These are phyloP conservation scores for Mantis religiosa DNA, from an alignment of 2,888 invertebrate species.

Conservation along the genomic window DNA sequence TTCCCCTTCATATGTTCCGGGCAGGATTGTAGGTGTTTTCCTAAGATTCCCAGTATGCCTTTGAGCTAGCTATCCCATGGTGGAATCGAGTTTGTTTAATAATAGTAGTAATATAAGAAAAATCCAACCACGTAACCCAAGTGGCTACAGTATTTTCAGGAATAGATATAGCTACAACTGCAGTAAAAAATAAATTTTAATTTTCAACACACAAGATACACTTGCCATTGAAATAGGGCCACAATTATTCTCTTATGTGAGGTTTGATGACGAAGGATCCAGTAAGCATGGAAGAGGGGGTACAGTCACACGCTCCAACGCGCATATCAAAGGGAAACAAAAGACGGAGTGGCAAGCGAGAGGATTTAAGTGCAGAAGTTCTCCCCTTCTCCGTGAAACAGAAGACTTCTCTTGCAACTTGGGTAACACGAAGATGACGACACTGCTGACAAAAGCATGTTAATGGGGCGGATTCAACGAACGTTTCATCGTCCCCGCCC, in stretches of 20 bases:
- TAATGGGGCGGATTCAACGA: conserved; percentile 17
- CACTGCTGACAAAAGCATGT: conserved; percentile 15
- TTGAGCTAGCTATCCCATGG: no score
- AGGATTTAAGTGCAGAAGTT: neutral
- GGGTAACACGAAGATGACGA: neutral
- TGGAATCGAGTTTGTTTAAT: no score
- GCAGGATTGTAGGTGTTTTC: no score
- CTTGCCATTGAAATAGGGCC: neutral
- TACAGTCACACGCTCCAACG: conserved; percentile 6
- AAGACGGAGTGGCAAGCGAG: neutral
- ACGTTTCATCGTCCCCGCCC: neutral
- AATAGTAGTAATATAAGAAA: no score
- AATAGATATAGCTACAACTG: neutral
- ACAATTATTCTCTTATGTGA: neutral
- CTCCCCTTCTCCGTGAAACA: neutral
- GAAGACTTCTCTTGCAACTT: neutral
- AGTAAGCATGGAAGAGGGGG: neutral
- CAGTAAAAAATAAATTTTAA: neutral
- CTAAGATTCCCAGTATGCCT: no score
- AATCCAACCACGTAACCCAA: no score
- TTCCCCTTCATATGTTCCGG: no score
- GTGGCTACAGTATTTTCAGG: no score
- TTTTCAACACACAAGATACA: neutral
- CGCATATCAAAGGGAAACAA: conserved; percentile 16
- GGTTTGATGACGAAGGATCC: neutral